Base-by-base conservation (phyloP, 2,888 invertebrate genomes). In the Lottia scabra region DNA sequence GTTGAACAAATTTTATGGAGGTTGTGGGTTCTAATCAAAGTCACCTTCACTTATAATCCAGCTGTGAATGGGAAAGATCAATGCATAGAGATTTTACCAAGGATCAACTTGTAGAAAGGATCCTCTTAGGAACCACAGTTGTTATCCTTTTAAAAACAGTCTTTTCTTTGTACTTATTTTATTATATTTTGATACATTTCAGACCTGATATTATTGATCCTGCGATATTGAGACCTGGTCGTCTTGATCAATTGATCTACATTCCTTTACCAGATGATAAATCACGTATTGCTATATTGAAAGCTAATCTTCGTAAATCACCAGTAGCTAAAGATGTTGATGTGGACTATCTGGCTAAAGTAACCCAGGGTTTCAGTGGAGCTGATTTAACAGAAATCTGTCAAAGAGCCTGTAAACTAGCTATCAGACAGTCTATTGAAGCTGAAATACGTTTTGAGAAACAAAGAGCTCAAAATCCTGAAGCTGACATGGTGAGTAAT, bases 371-470 rank as follows among this genome's bases (percentile, higher is more conserved):
- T 27, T 99, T 99, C 92, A 98, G 98, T 73, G 99, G 99, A 77
- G 99, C 99, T 77, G 99, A 99, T 91, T 92, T 99, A 89, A 99
- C 99, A 15, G 99, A 99, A 92, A 97, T 99, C 87, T 99, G 99
- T 91, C 99, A 99, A 91, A 94, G 99, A 80, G 99, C 99, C 62
- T 99, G 99, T 91, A 99, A 99, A 91, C 92, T 99, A 86, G 99
- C 99, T 82, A 99, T 99, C 91, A 93, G 99, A 70, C 98, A 99
- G 90, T 95, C 96, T 85, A 99, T 99, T 90, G 99, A 99, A 91
- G 93, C 95, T 1, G 99, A 99, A 91, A 96, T 99, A 81, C 92
- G 94, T 63, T 93, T 95, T 80, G 98, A 99, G 91, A 94, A 94
- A 81, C 95, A 96, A 79, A 92, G 96, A 69, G 94, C 94, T 80